Evolutionary conservation across 2,797 vertebrate species (phyloP).

Genomic region (Chrosomus eos): DNA sequence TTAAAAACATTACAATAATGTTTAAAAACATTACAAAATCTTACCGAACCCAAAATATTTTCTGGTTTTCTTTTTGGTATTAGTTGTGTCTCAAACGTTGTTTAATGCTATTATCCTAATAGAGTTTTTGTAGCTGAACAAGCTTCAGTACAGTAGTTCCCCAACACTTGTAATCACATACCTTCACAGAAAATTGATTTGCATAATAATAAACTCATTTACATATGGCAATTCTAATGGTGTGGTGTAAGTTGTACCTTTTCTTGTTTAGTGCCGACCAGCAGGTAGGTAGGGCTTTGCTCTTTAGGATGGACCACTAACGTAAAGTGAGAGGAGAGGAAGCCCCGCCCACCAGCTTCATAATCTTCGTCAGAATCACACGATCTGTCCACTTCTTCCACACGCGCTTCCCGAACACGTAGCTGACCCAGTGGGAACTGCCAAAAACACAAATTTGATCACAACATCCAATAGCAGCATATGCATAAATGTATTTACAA

Average conservation of each 20-base stretch:
- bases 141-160: background rate
- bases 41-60: background rate
- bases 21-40: background rate
- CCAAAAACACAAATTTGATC: background rate
- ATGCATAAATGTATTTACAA: background rate
- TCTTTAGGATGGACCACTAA: constrained; percentile 89
- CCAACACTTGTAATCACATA: background rate
- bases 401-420: constrained; percentile 80
- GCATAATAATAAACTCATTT: background rate
- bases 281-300: constrained; percentile 94
- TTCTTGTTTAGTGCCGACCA: constrained; percentile 93
- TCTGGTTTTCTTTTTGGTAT: background rate
- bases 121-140: background rate
- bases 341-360: constrained; percentile 83
- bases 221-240: background rate
- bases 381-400: constrained; percentile 93
- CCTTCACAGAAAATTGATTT: background rate
- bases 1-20: background rate
- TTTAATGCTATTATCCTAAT: background rate
- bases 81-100: background rate
- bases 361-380: constrained; percentile 97
- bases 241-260: constrained; percentile 77
- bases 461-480: background rate
- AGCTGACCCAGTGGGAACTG: constrained; percentile 90
- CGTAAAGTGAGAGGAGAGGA: constrained; percentile 91